Percentiles rank a stretch among this genome's conserved stretches.
phyloP scores from a whole-genome alignment of 2,797 vertebrate genomes.

The Rhinophrynus dorsalis region DNA sequence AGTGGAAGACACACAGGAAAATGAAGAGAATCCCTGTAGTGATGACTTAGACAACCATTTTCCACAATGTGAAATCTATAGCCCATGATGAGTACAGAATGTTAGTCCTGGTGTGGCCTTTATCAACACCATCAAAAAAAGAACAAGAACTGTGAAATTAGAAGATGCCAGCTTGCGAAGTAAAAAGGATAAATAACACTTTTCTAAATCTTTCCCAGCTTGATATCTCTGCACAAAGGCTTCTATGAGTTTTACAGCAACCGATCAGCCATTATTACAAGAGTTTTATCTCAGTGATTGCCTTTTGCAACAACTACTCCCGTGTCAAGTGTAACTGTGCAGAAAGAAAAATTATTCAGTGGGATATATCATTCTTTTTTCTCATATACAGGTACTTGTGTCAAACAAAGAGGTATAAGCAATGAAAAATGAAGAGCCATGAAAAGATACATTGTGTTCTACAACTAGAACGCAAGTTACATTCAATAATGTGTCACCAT shows the following conservation, averaged over 20 bases:
- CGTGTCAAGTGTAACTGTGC: neutral
- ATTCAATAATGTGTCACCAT: too few relatives aligned
- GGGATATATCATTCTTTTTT: neutral
- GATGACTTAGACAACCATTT: neutral
- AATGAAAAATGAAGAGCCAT: neutral
- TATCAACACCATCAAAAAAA: constrained; percentile 27
- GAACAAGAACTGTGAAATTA: constrained; percentile 27
- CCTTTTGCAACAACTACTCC: neutral
- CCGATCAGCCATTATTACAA: constrained; percentile 1
- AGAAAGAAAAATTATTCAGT: neutral
- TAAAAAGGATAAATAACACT: constrained; percentile 22
- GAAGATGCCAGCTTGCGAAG: neutral
- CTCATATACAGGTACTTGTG: neutral
- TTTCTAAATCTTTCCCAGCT: constrained; percentile 7
- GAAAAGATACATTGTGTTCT: neutral
- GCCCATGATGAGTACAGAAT: constrained; percentile 13
- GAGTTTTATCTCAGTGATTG: neutral
- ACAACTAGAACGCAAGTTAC: neutral
- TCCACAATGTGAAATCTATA: constrained; percentile 11
- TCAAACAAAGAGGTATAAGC: neutral
- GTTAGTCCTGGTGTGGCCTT: constrained; percentile 9
- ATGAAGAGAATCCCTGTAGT: neutral
- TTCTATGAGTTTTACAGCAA: constrained; percentile 3
- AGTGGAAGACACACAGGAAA: neutral
- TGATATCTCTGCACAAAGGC: constrained; percentile 7